Conservation (phyloP, 2,888 invertebrate species). For the Aphidoletes aphidimyza region DNA sequence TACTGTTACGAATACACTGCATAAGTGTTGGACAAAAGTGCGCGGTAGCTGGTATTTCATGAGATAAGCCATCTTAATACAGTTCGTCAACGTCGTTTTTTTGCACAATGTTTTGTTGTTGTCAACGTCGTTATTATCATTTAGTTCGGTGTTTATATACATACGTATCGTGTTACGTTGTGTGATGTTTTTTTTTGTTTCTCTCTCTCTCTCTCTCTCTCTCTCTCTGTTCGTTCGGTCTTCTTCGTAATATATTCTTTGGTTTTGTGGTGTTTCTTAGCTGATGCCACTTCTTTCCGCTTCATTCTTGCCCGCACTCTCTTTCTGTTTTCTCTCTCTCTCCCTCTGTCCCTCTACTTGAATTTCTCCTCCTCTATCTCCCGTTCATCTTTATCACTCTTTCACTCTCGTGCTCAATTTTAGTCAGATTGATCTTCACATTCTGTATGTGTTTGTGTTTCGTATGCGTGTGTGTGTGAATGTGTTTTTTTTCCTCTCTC, state of each 20-base stretch:
- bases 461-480: too few relatives aligned
- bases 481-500: too few relatives aligned
- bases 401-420: too few relatives aligned
- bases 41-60: constrained; percentile 5
- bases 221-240: too few relatives aligned
- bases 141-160: constrained; percentile 14
- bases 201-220: too few relatives aligned
- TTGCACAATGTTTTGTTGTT: neutral
- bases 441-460: too few relatives aligned
- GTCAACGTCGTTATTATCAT: constrained; percentile 31
- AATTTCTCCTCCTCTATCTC: neutral
- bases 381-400: too few relatives aligned
- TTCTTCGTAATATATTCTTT: constrained; percentile 17
- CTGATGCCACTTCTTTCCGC: neutral
- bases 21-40: constrained; percentile 2
- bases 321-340: neutral
- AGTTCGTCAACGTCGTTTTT: constrained; percentile 12
- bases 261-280: neutral
- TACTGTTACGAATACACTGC: neutral
- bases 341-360: neutral
- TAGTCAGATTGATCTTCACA: neutral
- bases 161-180: constrained; percentile 1
- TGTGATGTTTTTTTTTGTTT: neutral
- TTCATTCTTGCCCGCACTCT: neutral
- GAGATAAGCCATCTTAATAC: constrained; percentile 20